Evolutionary conservation across 2,797 vertebrate species (phyloP).

Genomic region (Myotis vivesi): DNA sequence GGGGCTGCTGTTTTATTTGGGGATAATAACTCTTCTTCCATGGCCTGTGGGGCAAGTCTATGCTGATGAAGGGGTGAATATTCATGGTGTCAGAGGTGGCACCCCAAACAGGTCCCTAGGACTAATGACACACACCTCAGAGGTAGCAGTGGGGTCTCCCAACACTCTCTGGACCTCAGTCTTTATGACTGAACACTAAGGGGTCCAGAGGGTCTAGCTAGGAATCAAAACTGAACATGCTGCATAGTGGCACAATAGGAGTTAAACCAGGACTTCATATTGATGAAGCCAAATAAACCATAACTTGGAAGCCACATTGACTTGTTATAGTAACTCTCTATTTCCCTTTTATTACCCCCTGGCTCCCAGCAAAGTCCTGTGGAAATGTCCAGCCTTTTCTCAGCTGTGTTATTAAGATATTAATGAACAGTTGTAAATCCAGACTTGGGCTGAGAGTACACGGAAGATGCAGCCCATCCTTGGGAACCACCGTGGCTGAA

Average conservation of each 20-base stretch:
- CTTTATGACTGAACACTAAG: neutral
- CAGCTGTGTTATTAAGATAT: conserved; percentile 2
- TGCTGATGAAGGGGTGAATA: neutral
- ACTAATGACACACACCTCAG: neutral
- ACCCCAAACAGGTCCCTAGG: neutral
- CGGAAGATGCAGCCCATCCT: neutral
- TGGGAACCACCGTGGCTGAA: neutral
- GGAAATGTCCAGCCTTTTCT: conserved; percentile 23
- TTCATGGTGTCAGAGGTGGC: neutral
- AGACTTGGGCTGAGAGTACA: neutral
- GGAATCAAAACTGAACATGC: neutral
- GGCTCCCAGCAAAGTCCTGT: neutral
- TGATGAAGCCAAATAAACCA: neutral
- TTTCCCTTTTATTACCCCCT: neutral
- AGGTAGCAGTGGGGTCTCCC: neutral
- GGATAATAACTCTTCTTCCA: neutral
- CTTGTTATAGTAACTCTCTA: neutral
- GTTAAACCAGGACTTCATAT: neutral
- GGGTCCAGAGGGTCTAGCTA: neutral
- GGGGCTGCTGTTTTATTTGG: neutral
- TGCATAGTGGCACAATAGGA: neutral
- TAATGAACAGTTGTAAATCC: neutral
- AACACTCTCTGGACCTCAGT: neutral
- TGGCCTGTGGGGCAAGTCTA: neutral
- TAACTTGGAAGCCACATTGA: neutral